Percentiles rank a stretch among this genome's conserved stretches.
These are phyloP conservation scores for Stigmatopora argus DNA, from an alignment of 2,113 vertebrate genomes.

Conservation along the genomic window DNA sequence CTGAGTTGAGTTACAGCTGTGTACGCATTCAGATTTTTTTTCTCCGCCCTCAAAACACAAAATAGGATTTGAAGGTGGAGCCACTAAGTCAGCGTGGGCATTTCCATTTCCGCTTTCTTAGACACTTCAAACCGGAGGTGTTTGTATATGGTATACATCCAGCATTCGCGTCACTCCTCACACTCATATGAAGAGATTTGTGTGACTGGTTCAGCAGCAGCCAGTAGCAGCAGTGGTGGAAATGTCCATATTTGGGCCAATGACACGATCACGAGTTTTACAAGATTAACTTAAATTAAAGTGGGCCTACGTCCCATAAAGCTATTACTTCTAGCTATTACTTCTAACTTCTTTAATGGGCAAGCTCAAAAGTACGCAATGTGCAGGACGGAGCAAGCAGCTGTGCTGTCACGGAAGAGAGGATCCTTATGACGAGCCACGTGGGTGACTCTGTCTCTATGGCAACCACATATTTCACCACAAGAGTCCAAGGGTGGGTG, in stretches of 20 bases:
- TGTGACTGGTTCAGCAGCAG: conserved; percentile 13
- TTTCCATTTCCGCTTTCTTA: conserved; percentile 46
- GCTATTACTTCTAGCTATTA: not conserved
- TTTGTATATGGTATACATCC: conserved; percentile 44
- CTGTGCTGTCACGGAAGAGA: conserved; percentile 61
- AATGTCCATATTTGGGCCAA: conserved; percentile 16
- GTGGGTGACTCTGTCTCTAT: conserved; percentile 61
- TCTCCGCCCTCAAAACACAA: not conserved
- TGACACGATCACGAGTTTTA: not conserved
- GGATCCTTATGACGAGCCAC: conserved; percentile 51
- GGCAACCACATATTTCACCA: conserved; percentile 39
- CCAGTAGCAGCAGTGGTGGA: conserved; percentile 24
- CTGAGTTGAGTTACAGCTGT: not conserved
- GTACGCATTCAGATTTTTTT: not conserved
- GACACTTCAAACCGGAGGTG: conserved; percentile 48
- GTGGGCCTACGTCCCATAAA: not conserved
- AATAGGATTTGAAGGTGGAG: conserved; percentile 32
- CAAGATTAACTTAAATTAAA: not conserved
- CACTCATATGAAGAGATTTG: conserved; percentile 22
- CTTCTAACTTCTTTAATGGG: not conserved
- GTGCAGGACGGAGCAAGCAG: conserved; percentile 56
- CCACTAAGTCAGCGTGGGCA: conserved; percentile 50
- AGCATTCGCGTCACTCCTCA: conserved; percentile 46
- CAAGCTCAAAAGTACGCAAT: conserved; percentile 43
- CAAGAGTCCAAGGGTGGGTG: conserved; percentile 41